These are phyloP conservation scores for Eilema depressum DNA, from an alignment of 2,888 invertebrate genomes.

Conservation along the genomic window DNA sequence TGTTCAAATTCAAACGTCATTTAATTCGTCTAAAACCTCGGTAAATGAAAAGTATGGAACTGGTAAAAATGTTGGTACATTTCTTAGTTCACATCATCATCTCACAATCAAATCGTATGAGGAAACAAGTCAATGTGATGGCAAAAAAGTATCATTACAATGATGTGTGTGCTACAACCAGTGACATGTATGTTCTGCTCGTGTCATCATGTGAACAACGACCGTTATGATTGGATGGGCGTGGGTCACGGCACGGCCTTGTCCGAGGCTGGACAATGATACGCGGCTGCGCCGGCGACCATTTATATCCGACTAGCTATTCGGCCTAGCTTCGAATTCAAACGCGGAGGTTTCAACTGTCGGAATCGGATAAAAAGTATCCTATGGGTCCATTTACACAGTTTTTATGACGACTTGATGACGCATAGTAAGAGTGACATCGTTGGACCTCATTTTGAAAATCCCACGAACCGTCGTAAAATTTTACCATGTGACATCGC, in stretches of 20 bases:
- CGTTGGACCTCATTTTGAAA: not conserved
- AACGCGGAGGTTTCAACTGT: not conserved
- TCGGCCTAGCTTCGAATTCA: not conserved
- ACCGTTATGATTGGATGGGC: constrained; percentile 17
- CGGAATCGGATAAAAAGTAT: not conserved
- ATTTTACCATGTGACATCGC: not conserved
- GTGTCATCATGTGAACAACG: constrained; percentile 22
- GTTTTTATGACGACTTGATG: not conserved
- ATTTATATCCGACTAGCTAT: not conserved
- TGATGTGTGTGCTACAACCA: not conserved
- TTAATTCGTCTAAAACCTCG: not conserved
- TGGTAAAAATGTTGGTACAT: not conserved
- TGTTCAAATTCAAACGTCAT: not conserved
- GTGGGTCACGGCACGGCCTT: constrained; percentile 47
- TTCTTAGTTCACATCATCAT: not conserved
- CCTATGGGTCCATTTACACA: too few relatives aligned
- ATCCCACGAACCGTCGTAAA: not conserved
- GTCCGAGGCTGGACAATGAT: constrained; percentile 36
- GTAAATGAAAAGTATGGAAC: not conserved
- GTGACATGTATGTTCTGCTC: not conserved
- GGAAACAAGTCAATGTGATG: not conserved
- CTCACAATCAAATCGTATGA: not conserved
- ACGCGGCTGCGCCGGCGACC: constrained; percentile 28
- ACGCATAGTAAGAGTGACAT: not conserved
- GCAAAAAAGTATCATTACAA: constrained; percentile 1